Percentiles rank a stretch among this genome's conserved stretches.
phyloP scores from a whole-genome alignment of 2,113 vertebrate genomes.

The Anas platyrhynchos region DNA sequence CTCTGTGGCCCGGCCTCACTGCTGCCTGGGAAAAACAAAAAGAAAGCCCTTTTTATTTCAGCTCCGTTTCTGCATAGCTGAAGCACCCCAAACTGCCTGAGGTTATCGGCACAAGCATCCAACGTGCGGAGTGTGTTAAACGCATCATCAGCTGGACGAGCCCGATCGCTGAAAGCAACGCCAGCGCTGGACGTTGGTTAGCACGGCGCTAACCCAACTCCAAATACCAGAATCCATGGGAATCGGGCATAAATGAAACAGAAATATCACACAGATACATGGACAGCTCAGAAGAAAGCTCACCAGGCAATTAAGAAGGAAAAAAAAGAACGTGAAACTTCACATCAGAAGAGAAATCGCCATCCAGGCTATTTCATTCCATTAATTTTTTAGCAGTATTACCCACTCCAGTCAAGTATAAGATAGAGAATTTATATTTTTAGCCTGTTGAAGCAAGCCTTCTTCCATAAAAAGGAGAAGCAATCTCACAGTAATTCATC shows the following conservation, averaged over 20 bases:
- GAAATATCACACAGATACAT: background rate
- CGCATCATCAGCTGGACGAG: background rate
- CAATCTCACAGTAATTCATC: background rate
- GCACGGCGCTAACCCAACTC: background rate
- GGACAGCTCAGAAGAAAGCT: background rate
- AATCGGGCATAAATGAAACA: background rate
- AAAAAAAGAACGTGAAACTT: background rate
- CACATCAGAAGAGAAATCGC: conserved; percentile 11
- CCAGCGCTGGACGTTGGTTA: background rate
- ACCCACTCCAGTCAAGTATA: background rate
- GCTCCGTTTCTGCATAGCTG: background rate
- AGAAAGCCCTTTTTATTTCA: background rate
- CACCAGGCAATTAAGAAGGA: conserved; percentile 10
- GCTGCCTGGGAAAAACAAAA: background rate
- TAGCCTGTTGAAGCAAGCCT: background rate
- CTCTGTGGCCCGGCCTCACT: background rate
- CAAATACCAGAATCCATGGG: background rate
- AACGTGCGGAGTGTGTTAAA: rapidly evolving
- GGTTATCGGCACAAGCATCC: background rate
- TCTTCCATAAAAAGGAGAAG: background rate
- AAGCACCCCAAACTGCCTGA: background rate
- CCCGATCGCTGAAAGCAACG: background rate
- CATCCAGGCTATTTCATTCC: background rate
- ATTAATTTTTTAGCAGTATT: conserved; percentile 14
- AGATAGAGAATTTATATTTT: background rate